A percentile compares a stretch with the other conserved stretches of the same genome.
Evolutionary conservation across 2,797 vertebrate species (phyloP).

Genomic region (Fistularia commersonii): DNA sequence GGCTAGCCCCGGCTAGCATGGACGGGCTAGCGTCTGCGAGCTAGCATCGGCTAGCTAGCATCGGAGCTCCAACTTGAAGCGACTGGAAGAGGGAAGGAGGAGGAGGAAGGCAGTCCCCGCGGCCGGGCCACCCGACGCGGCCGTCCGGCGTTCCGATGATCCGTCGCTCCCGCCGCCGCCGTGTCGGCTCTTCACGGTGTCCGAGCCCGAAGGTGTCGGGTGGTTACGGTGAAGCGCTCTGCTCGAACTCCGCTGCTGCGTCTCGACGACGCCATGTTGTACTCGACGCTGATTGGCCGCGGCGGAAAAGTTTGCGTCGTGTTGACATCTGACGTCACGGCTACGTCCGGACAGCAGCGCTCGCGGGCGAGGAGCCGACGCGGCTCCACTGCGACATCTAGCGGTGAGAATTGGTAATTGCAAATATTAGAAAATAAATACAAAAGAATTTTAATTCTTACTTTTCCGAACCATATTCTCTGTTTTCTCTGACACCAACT

Average conservation of each 20-base stretch:
- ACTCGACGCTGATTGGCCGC: conserved; percentile 62
- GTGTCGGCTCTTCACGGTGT: conserved; percentile 21
- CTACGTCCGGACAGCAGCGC: too few relatives aligned
- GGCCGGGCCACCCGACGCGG: neutral
- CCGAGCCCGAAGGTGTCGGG: conserved; percentile 33
- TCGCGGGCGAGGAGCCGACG: neutral
- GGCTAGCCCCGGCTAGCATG: conserved; percentile 59
- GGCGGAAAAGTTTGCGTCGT: conserved; percentile 33
- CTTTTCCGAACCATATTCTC: too few relatives aligned
- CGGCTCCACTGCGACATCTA: conserved; percentile 32
- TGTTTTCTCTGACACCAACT: too few relatives aligned
- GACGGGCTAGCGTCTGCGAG: conserved; percentile 43
- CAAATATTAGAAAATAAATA: neutral
- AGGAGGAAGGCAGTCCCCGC: conserved; percentile 19
- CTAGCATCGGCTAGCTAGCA: conserved; percentile 52
- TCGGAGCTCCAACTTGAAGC: conserved; percentile 57
- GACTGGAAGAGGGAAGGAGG: conserved; percentile 41
- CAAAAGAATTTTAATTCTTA: too few relatives aligned
- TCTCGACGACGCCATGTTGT: conserved; percentile 76
- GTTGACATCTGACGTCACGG: conserved; percentile 67
- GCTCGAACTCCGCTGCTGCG: conserved; percentile 37
- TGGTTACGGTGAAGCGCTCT: conserved; percentile 37
- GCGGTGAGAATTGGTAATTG: neutral
- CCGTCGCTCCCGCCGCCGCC: neutral
- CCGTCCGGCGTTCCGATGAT: neutral